Evolutionary conservation across 2,797 vertebrate genomes (phyloP), one percentile per base, ranked within the genome.

Genomic region (Gastrophryne carolinensis): DNA sequence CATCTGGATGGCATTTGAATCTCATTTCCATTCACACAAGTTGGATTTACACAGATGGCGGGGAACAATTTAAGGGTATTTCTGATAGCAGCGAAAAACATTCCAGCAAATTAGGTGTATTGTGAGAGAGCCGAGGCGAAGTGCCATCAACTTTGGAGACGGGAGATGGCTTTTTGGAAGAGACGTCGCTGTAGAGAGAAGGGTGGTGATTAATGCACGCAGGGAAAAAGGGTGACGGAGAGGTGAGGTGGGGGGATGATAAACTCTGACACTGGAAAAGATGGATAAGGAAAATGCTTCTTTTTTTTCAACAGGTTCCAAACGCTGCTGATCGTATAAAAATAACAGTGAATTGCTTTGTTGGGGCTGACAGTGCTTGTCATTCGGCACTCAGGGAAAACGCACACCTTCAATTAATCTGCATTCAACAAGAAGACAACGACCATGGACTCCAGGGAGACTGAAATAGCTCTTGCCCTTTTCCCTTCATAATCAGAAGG

Each of bases 1-100:
- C 89, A 90, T 89, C 90, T 92, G 90, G 89, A 89, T 88, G 86
- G 88, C 85, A 91, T 91, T 91, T 90, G 87, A 89, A 91, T 86
- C 89, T 90, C 87, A 88, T 92, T 89, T 86, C 84, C 87, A 88
- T 90, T 90, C 89, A 85, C 71, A 87, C 82, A 85, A 85, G 81
- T 83, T 84, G 85, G 84, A 88, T 83, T 85, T 84, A 84, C 88
- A 84, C 90, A 92, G 91, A 92, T 90, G 90, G 89, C 54, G 56
- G 82, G 85, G 88, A 83, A 86, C 84, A 86, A 89, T 90, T 89
- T 84, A 87, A 89, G 84, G 87, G 85, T 88, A 89, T 89, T 89
- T 86, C 88, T 89, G 89, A 87, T 88, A 87, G 88, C 88, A 89
- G 89, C 88, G 84, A 88, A 86, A 17, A 85, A 88, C 82, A 87